These are phyloP conservation scores for Erythrocebus patas DNA, from an alignment of 2,113 vertebrate species.

Conservation along the genomic window DNA sequence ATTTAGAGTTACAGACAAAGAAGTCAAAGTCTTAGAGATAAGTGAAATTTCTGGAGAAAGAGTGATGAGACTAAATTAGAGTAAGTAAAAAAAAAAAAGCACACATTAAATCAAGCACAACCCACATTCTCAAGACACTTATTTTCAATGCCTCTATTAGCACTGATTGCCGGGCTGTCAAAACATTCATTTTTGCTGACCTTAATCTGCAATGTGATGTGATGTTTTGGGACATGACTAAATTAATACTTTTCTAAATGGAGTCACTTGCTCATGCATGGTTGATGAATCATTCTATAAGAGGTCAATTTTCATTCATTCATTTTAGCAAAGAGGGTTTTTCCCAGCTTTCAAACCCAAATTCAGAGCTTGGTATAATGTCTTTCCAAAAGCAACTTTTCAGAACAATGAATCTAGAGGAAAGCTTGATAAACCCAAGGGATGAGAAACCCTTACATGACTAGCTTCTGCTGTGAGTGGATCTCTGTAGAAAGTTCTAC, in stretches of 20 bases:
- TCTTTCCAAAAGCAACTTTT: background rate
- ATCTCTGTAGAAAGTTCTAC: background rate
- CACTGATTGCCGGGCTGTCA: background rate
- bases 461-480: background rate
- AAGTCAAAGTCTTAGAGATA: background rate
- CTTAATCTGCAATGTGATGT: background rate
- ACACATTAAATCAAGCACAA: background rate
- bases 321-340: background rate
- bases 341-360: background rate
- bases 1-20: background rate
- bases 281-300: background rate
- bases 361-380: rapidly evolving
- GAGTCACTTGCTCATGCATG: background rate
- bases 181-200: background rate
- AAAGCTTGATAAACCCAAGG: background rate
- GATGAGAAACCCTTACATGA: background rate
- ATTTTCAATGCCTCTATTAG: background rate
- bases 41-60: background rate
- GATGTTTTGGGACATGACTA: background rate
- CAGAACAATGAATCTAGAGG: background rate
- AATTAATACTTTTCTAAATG: background rate
- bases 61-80: background rate
- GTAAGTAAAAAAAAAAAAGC: no score
- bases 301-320: background rate
- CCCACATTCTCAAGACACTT: background rate